phyloP scores from a whole-genome alignment of 2,797 vertebrate genomes.

The Cyclopterus lumpus region DNA sequence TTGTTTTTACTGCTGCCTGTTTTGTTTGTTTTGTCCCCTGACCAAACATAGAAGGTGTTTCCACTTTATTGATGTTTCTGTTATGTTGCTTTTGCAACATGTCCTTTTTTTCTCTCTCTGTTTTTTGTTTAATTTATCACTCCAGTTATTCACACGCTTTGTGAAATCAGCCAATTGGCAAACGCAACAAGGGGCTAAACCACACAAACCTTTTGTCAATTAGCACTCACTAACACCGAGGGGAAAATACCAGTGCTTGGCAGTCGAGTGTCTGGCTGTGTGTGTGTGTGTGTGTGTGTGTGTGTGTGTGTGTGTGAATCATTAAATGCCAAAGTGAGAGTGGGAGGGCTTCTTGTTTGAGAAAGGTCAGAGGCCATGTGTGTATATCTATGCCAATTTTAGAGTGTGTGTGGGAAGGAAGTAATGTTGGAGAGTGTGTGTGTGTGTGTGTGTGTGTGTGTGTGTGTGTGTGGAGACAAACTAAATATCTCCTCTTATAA shows the following conservation, averaged over 20 bases:
- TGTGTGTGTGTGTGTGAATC: conserved; percentile 13
- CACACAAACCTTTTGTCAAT: conserved; percentile 66
- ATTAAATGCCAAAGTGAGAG: conserved; percentile 17
- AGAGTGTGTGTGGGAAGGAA: not conserved
- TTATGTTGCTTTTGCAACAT: not conserved
- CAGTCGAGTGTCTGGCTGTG: conserved; percentile 34
- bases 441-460: conserved; percentile 13
- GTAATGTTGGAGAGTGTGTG: not conserved
- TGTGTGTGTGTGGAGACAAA: conserved; percentile 22
- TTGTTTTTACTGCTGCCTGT: conserved; percentile 6
- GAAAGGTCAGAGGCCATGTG: conserved; percentile 39
- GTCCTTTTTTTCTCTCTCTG: not conserved
- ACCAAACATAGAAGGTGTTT: conserved; percentile 17
- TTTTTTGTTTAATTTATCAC: conserved; percentile 18
- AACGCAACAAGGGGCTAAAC: conserved; percentile 48
- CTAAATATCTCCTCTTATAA: conserved; percentile 51
- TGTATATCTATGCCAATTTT: conserved; percentile 29
- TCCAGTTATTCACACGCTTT: conserved; percentile 48
- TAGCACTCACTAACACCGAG: conserved; percentile 49
- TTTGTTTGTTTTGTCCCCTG: not conserved
- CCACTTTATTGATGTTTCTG: conserved; percentile 13
- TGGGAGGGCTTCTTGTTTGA: conserved; percentile 12
- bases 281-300: not conserved
- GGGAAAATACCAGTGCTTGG: conserved; percentile 41
- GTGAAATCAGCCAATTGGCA: conserved; percentile 62